Conservation (phyloP, 2,113 vertebrate species). For the Neoarius graeffei region DNA sequence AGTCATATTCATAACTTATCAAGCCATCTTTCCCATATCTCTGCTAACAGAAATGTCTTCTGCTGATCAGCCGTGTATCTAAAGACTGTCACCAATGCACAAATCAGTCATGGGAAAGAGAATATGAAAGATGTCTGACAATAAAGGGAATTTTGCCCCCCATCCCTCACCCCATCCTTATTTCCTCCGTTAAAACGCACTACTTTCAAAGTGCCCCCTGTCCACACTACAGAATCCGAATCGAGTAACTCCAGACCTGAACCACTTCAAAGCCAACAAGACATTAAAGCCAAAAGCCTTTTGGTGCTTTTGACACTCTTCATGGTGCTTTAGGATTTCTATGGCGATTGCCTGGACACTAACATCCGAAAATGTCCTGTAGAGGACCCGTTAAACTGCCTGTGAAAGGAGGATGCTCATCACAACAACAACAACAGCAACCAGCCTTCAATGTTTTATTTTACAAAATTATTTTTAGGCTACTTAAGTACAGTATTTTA, state of each 20-base stretch:
- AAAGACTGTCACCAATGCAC: slow-evolving; percentile 85
- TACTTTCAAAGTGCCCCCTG: slow-evolving; percentile 82
- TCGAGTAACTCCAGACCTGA: slow-evolving; percentile 87
- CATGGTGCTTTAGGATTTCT: slow-evolving; percentile 94
- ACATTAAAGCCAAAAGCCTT: slow-evolving; percentile 82
- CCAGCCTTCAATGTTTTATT: no score
- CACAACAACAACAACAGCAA: slow-evolving; percentile 70
- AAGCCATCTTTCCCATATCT: slow-evolving; percentile 71
- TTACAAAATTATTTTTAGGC: not conserved
- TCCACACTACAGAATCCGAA: slow-evolving; percentile 87
- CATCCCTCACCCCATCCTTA: slow-evolving; percentile 77
- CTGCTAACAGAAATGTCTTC: slow-evolving; percentile 73
- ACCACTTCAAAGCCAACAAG: slow-evolving; percentile 90
- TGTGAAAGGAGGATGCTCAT: slow-evolving; percentile 81
- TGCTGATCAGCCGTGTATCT: slow-evolving; percentile 86
- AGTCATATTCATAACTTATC: not conserved
- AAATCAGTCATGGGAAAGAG: slow-evolving; percentile 96
- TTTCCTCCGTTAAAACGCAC: slow-evolving; percentile 82
- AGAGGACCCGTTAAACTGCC: slow-evolving; percentile 83
- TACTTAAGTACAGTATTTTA: not conserved
- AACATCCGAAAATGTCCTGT: slow-evolving; percentile 85
- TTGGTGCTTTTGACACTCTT: slow-evolving; percentile 85
- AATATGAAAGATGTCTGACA: slow-evolving; percentile 91
- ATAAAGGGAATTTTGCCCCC: slow-evolving; percentile 88
- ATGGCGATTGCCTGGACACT: slow-evolving; percentile 87